phyloP scores from a whole-genome alignment of 2,113 vertebrate genomes.

The Pongo abelii region DNA sequence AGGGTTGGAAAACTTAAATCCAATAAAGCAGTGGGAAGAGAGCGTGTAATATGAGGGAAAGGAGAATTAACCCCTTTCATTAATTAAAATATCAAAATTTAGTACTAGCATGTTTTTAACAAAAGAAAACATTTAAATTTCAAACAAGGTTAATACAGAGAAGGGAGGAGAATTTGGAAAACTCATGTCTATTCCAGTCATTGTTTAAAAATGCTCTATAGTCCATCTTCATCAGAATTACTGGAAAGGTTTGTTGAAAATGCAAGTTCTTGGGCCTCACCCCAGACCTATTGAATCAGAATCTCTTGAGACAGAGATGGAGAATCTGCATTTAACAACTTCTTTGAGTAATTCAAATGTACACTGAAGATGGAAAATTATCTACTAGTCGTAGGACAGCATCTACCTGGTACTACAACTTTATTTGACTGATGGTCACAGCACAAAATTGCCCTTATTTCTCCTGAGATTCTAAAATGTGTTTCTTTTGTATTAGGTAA shows the following conservation, averaged over 20 bases:
- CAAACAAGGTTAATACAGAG: background rate
- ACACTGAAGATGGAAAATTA: background rate
- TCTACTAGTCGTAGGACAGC: background rate
- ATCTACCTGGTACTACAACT: background rate
- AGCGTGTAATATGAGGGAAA: background rate
- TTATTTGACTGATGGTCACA: background rate
- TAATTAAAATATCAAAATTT: background rate
- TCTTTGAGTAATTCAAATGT: background rate
- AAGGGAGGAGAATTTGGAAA: background rate
- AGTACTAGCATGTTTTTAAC: background rate
- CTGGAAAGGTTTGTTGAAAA: background rate
- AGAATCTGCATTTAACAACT: background rate
- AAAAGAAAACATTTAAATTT: conserved; percentile 16
- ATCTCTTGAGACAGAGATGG: background rate
- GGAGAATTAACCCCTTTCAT: background rate
- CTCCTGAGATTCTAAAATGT: background rate
- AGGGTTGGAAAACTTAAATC: background rate
- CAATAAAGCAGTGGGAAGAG: background rate
- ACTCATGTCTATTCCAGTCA: background rate
- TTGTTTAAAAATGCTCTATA: background rate
- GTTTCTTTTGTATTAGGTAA: background rate
- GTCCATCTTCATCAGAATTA: background rate
- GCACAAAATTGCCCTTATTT: background rate
- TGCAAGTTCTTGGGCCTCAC: background rate
- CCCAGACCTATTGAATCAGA: background rate